phyloP scores from a whole-genome alignment of 2,888 invertebrate species.

The Tiliacea aurago region DNA sequence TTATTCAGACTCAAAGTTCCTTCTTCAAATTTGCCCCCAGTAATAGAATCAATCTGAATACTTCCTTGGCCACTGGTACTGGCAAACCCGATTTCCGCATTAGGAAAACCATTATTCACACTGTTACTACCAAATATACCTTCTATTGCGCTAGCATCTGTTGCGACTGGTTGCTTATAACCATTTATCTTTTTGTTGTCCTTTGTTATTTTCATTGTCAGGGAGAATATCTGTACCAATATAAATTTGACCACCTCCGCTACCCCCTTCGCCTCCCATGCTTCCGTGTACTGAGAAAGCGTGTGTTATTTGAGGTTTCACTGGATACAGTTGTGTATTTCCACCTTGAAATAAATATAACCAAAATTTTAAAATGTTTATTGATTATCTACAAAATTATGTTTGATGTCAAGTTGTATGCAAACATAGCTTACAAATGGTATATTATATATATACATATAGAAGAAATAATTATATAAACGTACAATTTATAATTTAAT shows the following conservation, averaged over 20 bases:
- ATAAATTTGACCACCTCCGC: conserved; percentile 1
- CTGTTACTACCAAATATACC: neutral
- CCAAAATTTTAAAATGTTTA: conserved; percentile 8
- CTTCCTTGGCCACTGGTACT: neutral
- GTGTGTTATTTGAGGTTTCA: neutral
- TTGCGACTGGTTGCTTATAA: neutral
- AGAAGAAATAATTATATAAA: neutral
- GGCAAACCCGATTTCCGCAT: neutral
- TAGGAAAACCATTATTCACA: neutral
- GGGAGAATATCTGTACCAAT: neutral
- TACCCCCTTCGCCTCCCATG: neutral
- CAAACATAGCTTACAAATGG: neutral
- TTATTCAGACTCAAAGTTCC: neutral
- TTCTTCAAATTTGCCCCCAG: conserved; percentile 16
- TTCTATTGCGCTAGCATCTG: neutral
- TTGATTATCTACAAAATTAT: neutral
- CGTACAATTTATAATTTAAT: neutral
- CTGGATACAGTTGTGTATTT: conserved; percentile 19
- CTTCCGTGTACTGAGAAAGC: conserved; percentile 1
- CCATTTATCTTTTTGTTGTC: neutral
- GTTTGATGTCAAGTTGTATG: neutral
- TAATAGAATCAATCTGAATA: conserved; percentile 19
- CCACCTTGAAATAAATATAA: conserved; percentile 16
- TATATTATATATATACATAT: neutral
- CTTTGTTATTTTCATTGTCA: conserved; percentile 15